Conservation (phyloP, 2,888 invertebrate species). For the Eristalis pertinax region DNA sequence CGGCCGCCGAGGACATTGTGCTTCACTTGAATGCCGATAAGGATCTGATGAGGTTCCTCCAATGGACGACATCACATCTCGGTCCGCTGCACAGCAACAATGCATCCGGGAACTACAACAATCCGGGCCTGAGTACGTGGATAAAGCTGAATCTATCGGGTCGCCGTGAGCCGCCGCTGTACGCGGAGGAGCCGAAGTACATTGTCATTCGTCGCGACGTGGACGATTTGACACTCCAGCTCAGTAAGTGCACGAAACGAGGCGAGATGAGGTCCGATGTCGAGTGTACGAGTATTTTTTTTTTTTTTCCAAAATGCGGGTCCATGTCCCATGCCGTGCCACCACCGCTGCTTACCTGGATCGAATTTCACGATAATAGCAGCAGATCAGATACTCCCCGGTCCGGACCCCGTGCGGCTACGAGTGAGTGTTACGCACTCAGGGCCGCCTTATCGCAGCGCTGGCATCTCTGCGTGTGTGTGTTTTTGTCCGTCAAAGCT, state of each 20-base stretch:
- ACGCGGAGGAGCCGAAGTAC: constrained; percentile 80
- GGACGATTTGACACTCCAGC: constrained; percentile 57
- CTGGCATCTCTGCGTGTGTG: constrained; percentile 38
- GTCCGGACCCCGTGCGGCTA: not conserved
- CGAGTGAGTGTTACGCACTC: constrained; percentile 55
- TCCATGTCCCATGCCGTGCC: constrained; percentile 22
- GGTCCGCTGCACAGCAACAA: constrained; percentile 74
- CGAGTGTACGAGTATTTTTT: not conserved
- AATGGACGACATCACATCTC: constrained; percentile 78
- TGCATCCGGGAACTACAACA: constrained; percentile 74
- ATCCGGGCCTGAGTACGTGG: constrained; percentile 77
- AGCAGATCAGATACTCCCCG: constrained; percentile 32
- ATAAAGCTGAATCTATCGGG: constrained; percentile 79
- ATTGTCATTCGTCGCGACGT: constrained; percentile 77
- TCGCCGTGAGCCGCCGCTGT: constrained; percentile 77
- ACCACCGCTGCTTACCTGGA: constrained; percentile 51
- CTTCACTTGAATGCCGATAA: constrained; percentile 78
- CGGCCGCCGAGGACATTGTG: constrained; percentile 74
- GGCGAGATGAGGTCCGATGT: not conserved
- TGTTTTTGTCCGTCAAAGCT: constrained; percentile 41
- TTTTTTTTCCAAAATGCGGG: constrained; percentile 69
- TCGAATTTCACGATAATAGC: constrained; percentile 63
- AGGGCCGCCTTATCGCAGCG: constrained; percentile 22
- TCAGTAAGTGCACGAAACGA: constrained; percentile 72
- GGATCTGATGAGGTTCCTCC: constrained; percentile 77